Conservation (phyloP, 2,797 vertebrate genomes). For the Acipenser oxyrinchus region DNA sequence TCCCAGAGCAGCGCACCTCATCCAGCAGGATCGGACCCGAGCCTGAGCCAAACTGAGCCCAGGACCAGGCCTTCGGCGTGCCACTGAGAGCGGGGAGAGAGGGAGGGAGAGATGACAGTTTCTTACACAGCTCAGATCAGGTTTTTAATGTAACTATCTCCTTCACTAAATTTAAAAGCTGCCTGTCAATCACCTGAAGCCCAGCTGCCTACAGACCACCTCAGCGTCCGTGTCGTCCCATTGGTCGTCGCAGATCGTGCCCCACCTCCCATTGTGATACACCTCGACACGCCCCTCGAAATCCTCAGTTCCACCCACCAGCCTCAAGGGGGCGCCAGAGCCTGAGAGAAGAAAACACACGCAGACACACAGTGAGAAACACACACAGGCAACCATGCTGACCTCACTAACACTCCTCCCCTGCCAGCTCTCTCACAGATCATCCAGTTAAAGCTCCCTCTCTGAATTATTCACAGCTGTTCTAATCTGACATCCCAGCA, state of each 20-base stretch:
- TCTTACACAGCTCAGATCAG: neutral
- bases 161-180: constrained; percentile 9
- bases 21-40: constrained; percentile 80
- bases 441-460: constrained; percentile 15
- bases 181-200: constrained; percentile 49
- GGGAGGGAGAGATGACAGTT: constrained; percentile 12
- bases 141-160: constrained; percentile 24
- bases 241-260: constrained; percentile 70
- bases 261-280: constrained; percentile 58
- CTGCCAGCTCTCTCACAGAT: too few species aligned
- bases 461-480: constrained; percentile 33
- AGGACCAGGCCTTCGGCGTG: constrained; percentile 72
- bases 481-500: constrained; percentile 27
- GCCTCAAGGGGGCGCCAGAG: constrained; percentile 65
- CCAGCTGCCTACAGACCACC: constrained; percentile 69
- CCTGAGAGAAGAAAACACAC: constrained; percentile 41
- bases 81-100: constrained; percentile 53
- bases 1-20: constrained; percentile 78
- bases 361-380: too few species aligned
- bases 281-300: constrained; percentile 68
- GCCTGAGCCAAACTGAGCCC: constrained; percentile 80
- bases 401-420: too few species aligned
- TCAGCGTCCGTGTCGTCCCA: constrained; percentile 69
- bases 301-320: constrained; percentile 74
- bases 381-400: neutral